Conservation (phyloP, 2,888 invertebrate species). For the Drosophila siamana region DNA sequence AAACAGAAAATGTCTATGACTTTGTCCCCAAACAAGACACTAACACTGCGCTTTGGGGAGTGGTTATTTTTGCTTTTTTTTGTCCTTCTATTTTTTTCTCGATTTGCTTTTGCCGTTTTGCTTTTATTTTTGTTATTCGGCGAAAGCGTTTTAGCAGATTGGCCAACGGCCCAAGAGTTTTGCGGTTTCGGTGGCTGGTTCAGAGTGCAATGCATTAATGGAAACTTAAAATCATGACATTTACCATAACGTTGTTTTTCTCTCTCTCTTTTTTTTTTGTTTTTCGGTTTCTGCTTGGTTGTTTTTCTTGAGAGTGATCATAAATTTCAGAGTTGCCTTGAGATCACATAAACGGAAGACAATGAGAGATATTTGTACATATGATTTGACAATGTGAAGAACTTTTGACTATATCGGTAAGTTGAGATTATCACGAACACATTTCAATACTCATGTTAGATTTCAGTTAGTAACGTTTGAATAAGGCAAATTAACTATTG, state of each 20-base stretch:
- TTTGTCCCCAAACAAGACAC: slow-evolving; percentile 45
- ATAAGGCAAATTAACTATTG: slow-evolving; percentile 19
- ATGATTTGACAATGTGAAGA: slow-evolving; percentile 38
- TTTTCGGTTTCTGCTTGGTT: slow-evolving; percentile 10
- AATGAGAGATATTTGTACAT: slow-evolving; percentile 50
- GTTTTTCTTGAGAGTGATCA: slow-evolving; percentile 42
- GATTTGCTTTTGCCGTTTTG: background rate
- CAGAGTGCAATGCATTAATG: slow-evolving; percentile 77
- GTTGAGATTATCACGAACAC: slow-evolving; percentile 50
- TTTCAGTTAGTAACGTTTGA: slow-evolving; percentile 8
- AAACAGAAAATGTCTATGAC: slow-evolving; percentile 75
- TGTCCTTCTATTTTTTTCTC: slow-evolving; percentile 5
- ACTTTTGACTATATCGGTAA: slow-evolving; percentile 39
- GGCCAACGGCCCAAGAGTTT: slow-evolving; percentile 18
- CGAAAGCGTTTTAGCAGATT: slow-evolving; percentile 62
- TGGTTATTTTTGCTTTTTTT: slow-evolving; percentile 28
- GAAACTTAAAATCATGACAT: slow-evolving; percentile 74
- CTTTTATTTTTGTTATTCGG: slow-evolving; percentile 42
- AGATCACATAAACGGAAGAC: slow-evolving; percentile 54
- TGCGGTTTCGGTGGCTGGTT: slow-evolving; percentile 65
- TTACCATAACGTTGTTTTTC: slow-evolving; percentile 52
- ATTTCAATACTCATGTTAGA: slow-evolving; percentile 5
- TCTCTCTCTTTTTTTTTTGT: slow-evolving; percentile 15
- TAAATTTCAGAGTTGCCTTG: slow-evolving; percentile 57
- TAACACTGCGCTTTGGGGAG: slow-evolving; percentile 53